These are phyloP conservation scores for Pemphredon lugubris DNA, from an alignment of 2,888 invertebrate species.

Conservation along the genomic window DNA sequence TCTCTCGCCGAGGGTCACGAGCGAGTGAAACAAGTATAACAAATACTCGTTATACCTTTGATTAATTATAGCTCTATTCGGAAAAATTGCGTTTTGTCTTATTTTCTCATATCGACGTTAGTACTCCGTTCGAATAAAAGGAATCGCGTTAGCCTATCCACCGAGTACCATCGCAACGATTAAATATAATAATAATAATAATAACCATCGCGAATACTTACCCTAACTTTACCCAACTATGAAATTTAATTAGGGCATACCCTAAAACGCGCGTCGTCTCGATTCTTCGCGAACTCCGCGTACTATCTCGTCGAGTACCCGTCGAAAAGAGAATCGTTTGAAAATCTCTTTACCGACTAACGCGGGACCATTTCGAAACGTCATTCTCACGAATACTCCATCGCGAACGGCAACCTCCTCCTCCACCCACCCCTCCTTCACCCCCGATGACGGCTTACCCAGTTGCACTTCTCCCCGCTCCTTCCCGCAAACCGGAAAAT, in stretches of 20 bases:
- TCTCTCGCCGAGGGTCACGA: constrained; percentile 18
- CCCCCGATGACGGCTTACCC: constrained; percentile 27
- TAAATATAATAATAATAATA: neutral
- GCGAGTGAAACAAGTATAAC: constrained; percentile 23
- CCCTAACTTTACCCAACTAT: too few species aligned
- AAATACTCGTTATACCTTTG: constrained; percentile 22
- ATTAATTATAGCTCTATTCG: neutral
- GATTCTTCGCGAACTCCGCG: too few species aligned
- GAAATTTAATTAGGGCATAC: too few species aligned
- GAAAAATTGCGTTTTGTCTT: too few species aligned
- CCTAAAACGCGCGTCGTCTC: too few species aligned
- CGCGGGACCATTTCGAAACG: constrained; percentile 10
- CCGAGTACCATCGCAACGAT: neutral
- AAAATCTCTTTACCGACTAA: constrained; percentile 2
- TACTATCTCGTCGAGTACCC: too few species aligned
- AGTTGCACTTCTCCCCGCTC: constrained; percentile 64
- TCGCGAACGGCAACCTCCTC: constrained; percentile 45
- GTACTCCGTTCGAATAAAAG: neutral
- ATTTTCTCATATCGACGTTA: neutral
- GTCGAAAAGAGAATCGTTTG: too few species aligned
- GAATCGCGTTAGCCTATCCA: neutral
- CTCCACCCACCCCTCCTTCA: constrained; percentile 65
- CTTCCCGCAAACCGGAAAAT: constrained; percentile 60
- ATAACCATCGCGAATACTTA: too few species aligned
- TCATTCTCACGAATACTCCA: constrained; percentile 29